A percentile compares a stretch with the other conserved stretches of the same genome.
Evolutionary conservation across 2,797 vertebrate genomes (phyloP).

Genomic region (Acanthornis magna): DNA sequence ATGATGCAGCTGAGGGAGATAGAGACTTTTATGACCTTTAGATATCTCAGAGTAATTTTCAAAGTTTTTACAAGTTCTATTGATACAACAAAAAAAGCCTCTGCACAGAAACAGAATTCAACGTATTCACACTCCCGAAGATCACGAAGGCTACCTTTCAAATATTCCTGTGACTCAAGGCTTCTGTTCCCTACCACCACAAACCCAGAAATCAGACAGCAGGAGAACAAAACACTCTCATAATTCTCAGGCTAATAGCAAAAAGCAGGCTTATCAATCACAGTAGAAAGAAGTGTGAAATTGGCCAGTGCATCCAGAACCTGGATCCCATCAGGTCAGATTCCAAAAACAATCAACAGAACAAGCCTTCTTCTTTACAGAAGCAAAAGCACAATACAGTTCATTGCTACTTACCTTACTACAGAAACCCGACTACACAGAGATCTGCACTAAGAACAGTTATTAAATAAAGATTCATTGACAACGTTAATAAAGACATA

Average conservation of each 20-base stretch:
- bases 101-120: background rate
- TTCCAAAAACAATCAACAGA: background rate
- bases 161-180: background rate
- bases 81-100: background rate
- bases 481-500: background rate
- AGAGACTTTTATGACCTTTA: constrained; percentile 70
- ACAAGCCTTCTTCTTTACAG: background rate
- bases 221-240: background rate
- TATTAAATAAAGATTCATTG: background rate
- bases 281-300: background rate
- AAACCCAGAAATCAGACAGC: background rate
- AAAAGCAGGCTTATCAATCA: background rate
- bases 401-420: background rate
- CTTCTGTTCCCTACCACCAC: constrained; percentile 37
- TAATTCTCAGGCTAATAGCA: background rate
- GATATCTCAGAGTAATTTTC: constrained; percentile 75
- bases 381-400: background rate
- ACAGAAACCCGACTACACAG: background rate
- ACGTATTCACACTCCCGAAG: background rate
- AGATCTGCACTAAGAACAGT: background rate
- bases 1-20: constrained; percentile 56
- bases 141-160: background rate
- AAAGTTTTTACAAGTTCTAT: background rate
- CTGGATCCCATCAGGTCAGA: constrained; percentile 61
- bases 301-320: background rate